Evolutionary conservation across 2,797 vertebrate species (phyloP), one percentile per base, ranked within the genome.

Genomic region (Borostomias antarcticus): DNA sequence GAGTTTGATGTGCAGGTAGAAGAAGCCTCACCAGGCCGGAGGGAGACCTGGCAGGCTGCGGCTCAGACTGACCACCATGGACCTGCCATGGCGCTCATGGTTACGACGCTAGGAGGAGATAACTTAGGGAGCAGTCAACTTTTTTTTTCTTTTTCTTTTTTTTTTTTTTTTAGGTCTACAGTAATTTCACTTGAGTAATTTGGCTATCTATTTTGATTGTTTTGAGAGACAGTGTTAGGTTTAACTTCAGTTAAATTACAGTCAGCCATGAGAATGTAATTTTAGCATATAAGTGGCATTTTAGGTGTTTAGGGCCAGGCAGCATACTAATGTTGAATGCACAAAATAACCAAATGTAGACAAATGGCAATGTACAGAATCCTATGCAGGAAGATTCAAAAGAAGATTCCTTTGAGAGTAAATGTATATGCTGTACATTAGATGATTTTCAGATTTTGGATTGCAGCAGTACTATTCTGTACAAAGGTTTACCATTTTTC

Each of bases 341-440:
- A 93, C 91, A 94, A 92, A 91, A 82, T 96, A 97, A 96, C 96
- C 96, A 97, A 96, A 96, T 94, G 94, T 94, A 95, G 91, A 92
- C 89, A 91, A 89, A 89, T 81, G 56, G 88, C 90, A 88, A 80
- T 92, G 91, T 94, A 91, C 91, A 93, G 89, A 93, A 93, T 95
- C 96, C 94, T 97, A 96, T 98, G 95, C 96, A 98, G 95, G 94
- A 96, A 94, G 93, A 94, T 93, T 89, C 2, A 51, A 62, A 51
- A 62, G 87, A 77, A 56, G 93, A 92, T 94, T 91, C 93, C 91
- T 94, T 88, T 94, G 91, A 89, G 74, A 77, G 89, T 88, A 93
- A 84, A 90, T 97, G 95, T 98, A 95, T 95, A 96, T 96, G 90
- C 93, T 98, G 96, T 98, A 96, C 94, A 96, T 94, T 90, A 91